Evolutionary conservation across 1,140 invertebrate genomes (phyloP), one percentile per base, ranked within the genome.

Genomic region (Grapholita molesta): DNA sequence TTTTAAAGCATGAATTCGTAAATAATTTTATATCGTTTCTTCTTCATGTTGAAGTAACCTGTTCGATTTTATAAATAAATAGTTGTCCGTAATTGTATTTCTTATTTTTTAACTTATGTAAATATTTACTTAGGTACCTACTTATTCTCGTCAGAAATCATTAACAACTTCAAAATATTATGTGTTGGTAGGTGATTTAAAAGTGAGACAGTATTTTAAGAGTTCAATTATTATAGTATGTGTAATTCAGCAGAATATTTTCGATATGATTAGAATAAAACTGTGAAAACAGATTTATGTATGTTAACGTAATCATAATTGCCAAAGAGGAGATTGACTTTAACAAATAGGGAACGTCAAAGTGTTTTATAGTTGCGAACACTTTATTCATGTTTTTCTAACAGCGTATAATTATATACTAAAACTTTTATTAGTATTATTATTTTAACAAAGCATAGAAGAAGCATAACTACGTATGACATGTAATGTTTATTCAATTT

Each of bases 191-290:
- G 73, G 64, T 64, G 64, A 74, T 76, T 77, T 76, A 71, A 72
- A 78, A 77, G 70, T 78, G 70, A 79, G 74, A 83, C 71, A 61
- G 74, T 83, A 83, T 83, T 83, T 83, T 81, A 75, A 72, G 75
- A 81, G 70, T 75, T 76, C 70, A 67, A 78, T 77, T 83, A 80
- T 81, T 78, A 70, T 77, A 78, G 78, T 75, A 28, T 76, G 70
- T 82, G 73, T 83, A 81, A 74, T 77, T 82, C 72, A 77, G 77
- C 75, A 83, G 77, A 79, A 84, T 89, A 88, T 89, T 88, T 90
- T 87, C 81, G 81, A 90, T 85, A 84, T 86, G 61, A 84, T 80
- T 85, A 88, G 84, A 84, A 81, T 83, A 85, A 88, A 71, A 83
- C 82, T 88, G 84, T 88, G 76, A 82, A 85, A 81, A 74, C 79